These are phyloP conservation scores for Agrotis clavis DNA, from an alignment of 2,888 invertebrate species.

Conservation along the genomic window DNA sequence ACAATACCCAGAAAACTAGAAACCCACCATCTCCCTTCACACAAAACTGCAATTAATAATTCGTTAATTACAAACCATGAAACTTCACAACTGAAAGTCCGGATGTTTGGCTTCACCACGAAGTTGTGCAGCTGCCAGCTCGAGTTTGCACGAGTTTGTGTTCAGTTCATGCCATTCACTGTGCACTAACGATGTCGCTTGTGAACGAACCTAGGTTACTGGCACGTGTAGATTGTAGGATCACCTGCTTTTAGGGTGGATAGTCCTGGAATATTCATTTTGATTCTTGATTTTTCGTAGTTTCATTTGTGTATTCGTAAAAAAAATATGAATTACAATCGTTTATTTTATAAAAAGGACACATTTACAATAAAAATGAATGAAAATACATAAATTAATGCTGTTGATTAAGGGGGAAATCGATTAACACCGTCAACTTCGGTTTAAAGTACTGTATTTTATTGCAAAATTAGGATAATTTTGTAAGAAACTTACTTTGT, in stretches of 20 bases:
- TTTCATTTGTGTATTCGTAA: no score
- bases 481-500: background rate
- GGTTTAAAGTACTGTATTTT: background rate
- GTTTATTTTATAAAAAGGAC: no score
- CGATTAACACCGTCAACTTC: background rate
- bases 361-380: no score
- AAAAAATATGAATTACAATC: no score
- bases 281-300: no score
- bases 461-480: background rate
- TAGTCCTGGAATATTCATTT: conserved; percentile 14
- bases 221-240: conserved; percentile 27
- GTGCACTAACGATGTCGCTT: conserved; percentile 52
- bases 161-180: conserved; percentile 34
- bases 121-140: conserved; percentile 38
- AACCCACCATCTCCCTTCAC: background rate
- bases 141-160: conserved; percentile 30
- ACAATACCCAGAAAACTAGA: background rate
- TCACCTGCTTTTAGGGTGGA: background rate
- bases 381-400: no score
- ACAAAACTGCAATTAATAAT: conserved; percentile 31
- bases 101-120: conserved; percentile 25
- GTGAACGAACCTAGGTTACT: conserved; percentile 38
- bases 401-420: no score
- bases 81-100: conserved; percentile 30
- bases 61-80: conserved; percentile 30